Conservation (phyloP, 2,888 invertebrate species). For the Entomobrya proxima region DNA sequence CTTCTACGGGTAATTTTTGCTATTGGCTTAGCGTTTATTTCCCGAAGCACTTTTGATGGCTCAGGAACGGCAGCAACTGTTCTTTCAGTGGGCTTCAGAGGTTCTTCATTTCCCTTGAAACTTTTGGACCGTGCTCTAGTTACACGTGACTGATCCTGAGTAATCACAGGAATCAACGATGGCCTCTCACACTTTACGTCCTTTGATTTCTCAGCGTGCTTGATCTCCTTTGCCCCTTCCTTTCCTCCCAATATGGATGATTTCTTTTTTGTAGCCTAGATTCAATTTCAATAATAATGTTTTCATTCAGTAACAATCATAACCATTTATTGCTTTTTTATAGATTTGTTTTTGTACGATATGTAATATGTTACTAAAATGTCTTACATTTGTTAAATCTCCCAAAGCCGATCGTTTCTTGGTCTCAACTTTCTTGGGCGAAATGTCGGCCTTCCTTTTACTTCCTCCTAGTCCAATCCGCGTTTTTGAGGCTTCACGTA, state of each 20-base stretch:
- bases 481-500: constrained; percentile 45
- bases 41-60: constrained; percentile 56
- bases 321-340: no score
- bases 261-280: constrained; percentile 73
- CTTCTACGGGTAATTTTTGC: constrained; percentile 43
- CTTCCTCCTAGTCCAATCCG: constrained; percentile 47
- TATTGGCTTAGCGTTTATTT: constrained; percentile 10
- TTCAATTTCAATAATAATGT: neutral
- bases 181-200: constrained; percentile 36
- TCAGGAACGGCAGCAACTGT: constrained; percentile 13
- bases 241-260: constrained; percentile 78
- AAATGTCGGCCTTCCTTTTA: constrained; percentile 89
- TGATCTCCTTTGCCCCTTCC: constrained; percentile 78
- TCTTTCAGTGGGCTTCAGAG: neutral
- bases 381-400: constrained; percentile 81
- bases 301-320: neutral
- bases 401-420: constrained; percentile 90
- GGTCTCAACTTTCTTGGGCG: constrained; percentile 83
- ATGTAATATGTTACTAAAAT: no score
- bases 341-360: no score
- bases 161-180: constrained; percentile 43
- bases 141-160: constrained; percentile 39
- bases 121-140: constrained; percentile 83
- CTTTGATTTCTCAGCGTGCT: constrained; percentile 68
- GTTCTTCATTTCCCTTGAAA: constrained; percentile 49